These are phyloP conservation scores for Apodemia duryi DNA, from an alignment of 2,888 invertebrate species.

Conservation along the genomic window DNA sequence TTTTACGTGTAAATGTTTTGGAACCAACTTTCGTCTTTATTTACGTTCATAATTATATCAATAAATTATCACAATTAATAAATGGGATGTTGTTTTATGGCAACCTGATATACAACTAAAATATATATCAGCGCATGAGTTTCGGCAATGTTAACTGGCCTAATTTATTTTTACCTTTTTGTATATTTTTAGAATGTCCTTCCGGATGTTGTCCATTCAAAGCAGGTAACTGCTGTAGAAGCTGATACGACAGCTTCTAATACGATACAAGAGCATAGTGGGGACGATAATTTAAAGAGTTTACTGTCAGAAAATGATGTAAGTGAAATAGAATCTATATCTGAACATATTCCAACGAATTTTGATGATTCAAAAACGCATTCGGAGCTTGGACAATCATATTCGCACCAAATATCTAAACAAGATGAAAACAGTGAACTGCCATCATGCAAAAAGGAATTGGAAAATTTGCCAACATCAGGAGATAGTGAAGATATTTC, in stretches of 20 bases:
- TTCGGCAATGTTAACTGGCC: constrained; percentile 17
- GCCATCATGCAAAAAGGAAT: constrained; percentile 6
- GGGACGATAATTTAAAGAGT: constrained; percentile 21
- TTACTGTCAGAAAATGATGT: constrained; percentile 41
- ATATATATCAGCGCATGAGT: background rate
- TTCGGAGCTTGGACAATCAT: constrained; percentile 40
- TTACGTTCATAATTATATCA: no score
- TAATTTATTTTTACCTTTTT: constrained; percentile 46
- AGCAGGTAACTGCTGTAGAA: constrained; percentile 61
- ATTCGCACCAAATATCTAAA: constrained; percentile 41
- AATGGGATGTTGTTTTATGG: no score
- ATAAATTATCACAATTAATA: no score
- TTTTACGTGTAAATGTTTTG: background rate
- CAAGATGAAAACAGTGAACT: constrained; percentile 36
- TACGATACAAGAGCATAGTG: constrained; percentile 35
- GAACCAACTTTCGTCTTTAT: no score
- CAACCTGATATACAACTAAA: no score
- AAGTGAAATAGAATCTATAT: constrained; percentile 63
- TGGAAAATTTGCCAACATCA: background rate
- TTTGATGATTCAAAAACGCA: constrained; percentile 54
- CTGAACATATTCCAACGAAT: constrained; percentile 65
- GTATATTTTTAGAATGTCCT: constrained; percentile 77
- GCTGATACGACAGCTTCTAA: constrained; percentile 43
- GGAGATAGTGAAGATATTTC: constrained; percentile 28
- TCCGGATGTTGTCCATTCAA: constrained; percentile 77